These are phyloP conservation scores for Pantelozetes paolii DNA, from an alignment of 2,888 invertebrate genomes.

Conservation along the genomic window DNA sequence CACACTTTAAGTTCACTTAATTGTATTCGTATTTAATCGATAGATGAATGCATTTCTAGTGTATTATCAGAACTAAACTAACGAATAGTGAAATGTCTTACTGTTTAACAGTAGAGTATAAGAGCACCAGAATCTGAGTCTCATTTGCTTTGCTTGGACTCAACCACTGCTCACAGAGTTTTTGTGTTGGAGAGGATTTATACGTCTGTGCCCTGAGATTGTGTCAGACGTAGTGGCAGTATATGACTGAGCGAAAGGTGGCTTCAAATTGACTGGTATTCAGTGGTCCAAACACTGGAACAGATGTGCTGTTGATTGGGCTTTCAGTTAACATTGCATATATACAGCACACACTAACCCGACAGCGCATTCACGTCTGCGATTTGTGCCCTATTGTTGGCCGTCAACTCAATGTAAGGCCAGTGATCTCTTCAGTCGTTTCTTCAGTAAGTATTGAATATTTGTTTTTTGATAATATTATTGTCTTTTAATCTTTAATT, in stretches of 20 bases:
- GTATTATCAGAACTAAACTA: not conserved
- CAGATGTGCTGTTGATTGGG: slow-evolving; percentile 12
- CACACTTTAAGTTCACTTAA: slow-evolving; percentile 4
- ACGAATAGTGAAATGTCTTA: slow-evolving; percentile 2
- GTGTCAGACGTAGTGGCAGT: not conserved
- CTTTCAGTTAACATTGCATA: not conserved
- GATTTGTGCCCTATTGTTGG: not conserved
- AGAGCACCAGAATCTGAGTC: not conserved
- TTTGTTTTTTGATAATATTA: too few species aligned
- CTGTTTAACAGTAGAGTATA: not conserved
- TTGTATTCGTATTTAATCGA: not conserved
- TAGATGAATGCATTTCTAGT: slow-evolving; percentile 3
- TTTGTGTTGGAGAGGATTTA: slow-evolving; percentile 4
- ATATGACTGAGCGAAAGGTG: slow-evolving; percentile 1
- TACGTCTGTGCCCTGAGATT: not conserved
- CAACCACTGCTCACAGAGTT: slow-evolving; percentile 16
- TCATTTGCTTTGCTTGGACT: slow-evolving; percentile 22
- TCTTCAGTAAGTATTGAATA: too few species aligned
- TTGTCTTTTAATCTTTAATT: too few species aligned
- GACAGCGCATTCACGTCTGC: not conserved
- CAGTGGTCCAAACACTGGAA: not conserved
- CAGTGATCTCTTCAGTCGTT: too few species aligned
- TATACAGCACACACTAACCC: not conserved
- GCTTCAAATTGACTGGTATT: not conserved
- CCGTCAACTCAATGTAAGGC: too few species aligned